Conservation (phyloP, 1,140 invertebrate genomes). For the Brachionus angularis region DNA sequence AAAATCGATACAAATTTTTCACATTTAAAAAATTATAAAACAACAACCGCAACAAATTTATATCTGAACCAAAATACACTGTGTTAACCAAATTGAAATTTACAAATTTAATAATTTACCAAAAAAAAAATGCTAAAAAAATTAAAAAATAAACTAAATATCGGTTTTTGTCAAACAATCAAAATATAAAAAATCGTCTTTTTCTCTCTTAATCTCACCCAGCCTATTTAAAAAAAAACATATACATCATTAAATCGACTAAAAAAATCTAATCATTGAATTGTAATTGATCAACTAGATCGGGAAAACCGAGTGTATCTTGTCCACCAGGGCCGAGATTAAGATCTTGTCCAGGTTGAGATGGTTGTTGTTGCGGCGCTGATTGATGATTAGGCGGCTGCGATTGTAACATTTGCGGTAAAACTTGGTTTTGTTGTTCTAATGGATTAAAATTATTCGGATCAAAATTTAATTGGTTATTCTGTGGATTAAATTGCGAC, state of each 20-base stretch:
- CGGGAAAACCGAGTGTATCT: conserved; percentile 24
- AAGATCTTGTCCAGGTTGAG: not conserved
- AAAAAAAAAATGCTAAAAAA: conserved; percentile 1
- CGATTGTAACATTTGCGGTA: not conserved
- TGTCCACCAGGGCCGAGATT: not conserved
- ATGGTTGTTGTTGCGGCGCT: not conserved
- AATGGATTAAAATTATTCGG: not conserved
- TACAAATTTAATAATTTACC: no score
- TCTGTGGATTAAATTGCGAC: not conserved
- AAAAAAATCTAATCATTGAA: conserved; percentile 25
- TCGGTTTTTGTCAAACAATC: conserved; percentile 13
- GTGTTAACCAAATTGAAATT: not conserved
- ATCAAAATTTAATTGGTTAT: not conserved
- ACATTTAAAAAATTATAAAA: no score
- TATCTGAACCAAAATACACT: conserved; percentile 14
- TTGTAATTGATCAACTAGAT: conserved; percentile 22
- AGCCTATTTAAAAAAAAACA: conserved; percentile 11
- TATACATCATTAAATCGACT: no score
- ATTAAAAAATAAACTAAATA: conserved; percentile 33
- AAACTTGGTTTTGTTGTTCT: not conserved
- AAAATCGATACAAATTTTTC: no score
- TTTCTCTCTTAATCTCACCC: not conserved
- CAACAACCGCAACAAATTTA: no score
- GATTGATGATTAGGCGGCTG: no score
- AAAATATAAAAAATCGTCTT: no score